phyloP scores from a whole-genome alignment of 2,888 invertebrate species.

The Metellina segmentata region DNA sequence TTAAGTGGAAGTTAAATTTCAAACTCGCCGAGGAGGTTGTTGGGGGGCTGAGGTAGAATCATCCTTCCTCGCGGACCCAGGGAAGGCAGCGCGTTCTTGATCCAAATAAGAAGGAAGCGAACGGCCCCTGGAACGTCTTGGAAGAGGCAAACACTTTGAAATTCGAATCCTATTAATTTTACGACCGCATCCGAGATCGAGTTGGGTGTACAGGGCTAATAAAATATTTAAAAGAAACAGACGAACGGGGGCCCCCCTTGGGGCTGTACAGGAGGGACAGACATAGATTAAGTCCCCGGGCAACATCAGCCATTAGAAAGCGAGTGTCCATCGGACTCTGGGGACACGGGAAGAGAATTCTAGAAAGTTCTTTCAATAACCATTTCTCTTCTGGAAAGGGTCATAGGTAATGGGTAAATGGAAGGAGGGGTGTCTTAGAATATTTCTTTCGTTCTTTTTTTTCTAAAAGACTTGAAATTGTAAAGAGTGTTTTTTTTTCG shows the following conservation, averaged over 20 bases:
- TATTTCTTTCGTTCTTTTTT: slow-evolving; percentile 33
- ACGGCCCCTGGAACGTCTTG: slow-evolving; percentile 27
- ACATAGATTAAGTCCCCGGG: slow-evolving; percentile 69
- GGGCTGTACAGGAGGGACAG: slow-evolving; percentile 31
- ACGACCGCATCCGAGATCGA: slow-evolving; percentile 68
- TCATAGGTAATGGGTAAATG: slow-evolving; percentile 67
- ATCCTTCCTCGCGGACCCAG: not conserved
- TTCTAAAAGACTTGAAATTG: not conserved
- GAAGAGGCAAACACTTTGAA: slow-evolving; percentile 71
- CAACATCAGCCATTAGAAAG: slow-evolving; percentile 47
- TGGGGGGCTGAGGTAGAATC: not conserved
- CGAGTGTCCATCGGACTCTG: slow-evolving; percentile 66
- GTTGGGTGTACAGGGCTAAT: slow-evolving; percentile 63
- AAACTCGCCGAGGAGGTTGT: slow-evolving; percentile 15
- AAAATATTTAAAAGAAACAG: slow-evolving; percentile 74
- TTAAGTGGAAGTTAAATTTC: slow-evolving; percentile 68
- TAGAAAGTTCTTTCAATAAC: slow-evolving; percentile 72
- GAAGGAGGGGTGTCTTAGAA: slow-evolving; percentile 37
- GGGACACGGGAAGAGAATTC: slow-evolving; percentile 45
- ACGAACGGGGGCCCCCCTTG: slow-evolving; percentile 6
- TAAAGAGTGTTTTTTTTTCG: not conserved
- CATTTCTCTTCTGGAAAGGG: slow-evolving; percentile 66
- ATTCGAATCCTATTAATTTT: slow-evolving; percentile 76
- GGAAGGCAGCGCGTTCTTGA: not conserved
- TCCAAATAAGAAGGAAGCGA: slow-evolving; percentile 15